Conservation (phyloP, 2,797 vertebrate species). For the Hirundo rustica region DNA sequence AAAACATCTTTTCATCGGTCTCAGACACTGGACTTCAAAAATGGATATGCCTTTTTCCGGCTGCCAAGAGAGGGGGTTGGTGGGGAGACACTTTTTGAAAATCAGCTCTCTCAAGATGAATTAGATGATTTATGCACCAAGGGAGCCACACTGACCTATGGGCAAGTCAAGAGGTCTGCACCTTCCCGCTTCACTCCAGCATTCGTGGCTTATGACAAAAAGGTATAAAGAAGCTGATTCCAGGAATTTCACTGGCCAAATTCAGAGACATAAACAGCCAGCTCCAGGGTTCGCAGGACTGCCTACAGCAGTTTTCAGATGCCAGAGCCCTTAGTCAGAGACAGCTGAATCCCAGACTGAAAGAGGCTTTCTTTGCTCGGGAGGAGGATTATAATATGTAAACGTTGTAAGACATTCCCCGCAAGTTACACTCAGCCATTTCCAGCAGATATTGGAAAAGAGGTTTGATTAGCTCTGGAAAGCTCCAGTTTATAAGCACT, state of each 20-base stretch:
- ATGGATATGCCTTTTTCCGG: slow-evolving; percentile 80
- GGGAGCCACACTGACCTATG: slow-evolving; percentile 70
- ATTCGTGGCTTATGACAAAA: slow-evolving; percentile 90
- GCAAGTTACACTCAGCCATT: slow-evolving; percentile 28
- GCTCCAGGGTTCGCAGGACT: slow-evolving; percentile 53
- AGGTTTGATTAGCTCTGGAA: slow-evolving; percentile 28
- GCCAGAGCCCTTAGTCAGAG: slow-evolving; percentile 71
- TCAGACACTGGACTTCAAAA: slow-evolving; percentile 86
- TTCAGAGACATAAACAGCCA: slow-evolving; percentile 54
- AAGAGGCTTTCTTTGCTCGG: slow-evolving; percentile 67
- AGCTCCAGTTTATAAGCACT: background rate
- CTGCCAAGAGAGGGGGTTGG: slow-evolving; percentile 82
- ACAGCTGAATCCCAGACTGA: slow-evolving; percentile 67
- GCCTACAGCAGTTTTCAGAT: slow-evolving; percentile 62
- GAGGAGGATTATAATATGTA: slow-evolving; percentile 64
- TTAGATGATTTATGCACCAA: slow-evolving; percentile 75
- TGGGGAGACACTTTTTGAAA: slow-evolving; percentile 77
- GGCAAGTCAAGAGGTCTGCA: slow-evolving; percentile 50
- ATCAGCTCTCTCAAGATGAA: slow-evolving; percentile 80
- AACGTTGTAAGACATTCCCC: slow-evolving; percentile 53
- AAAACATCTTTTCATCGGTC: slow-evolving; percentile 82
- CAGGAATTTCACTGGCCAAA: background rate
- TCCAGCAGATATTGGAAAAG: slow-evolving; percentile 42
- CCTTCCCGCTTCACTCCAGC: slow-evolving; percentile 82
- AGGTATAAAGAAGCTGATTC: slow-evolving; percentile 79